Evolutionary conservation across 2,113 vertebrate genomes (phyloP).

Genomic region (Laticauda colubrina): DNA sequence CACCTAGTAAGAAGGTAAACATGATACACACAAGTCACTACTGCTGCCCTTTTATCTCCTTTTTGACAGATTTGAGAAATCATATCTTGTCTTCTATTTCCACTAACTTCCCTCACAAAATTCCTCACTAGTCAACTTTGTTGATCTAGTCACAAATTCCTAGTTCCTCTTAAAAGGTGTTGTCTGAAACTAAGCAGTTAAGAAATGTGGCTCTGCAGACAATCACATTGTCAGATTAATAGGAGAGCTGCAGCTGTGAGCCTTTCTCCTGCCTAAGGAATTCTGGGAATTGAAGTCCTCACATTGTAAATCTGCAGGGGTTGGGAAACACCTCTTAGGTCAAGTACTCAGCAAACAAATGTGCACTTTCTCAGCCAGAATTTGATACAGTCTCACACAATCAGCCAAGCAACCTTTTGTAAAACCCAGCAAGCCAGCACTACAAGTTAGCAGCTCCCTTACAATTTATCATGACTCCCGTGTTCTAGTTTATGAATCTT

Average conservation of each 20-base stretch:
- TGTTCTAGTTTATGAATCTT: background rate
- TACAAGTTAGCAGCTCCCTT: background rate
- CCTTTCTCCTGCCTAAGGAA: background rate
- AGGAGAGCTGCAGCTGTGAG: background rate
- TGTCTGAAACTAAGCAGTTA: background rate
- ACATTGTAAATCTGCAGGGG: background rate
- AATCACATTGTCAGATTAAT: background rate
- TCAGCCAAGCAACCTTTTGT: background rate
- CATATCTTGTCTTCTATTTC: background rate
- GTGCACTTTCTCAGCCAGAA: background rate
- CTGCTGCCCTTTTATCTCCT: background rate
- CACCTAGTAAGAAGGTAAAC: background rate
- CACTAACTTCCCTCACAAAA: background rate
- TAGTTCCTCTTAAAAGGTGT: background rate
- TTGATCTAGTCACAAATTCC: background rate
- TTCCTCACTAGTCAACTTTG: too few relatives aligned
- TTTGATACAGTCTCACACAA: background rate
- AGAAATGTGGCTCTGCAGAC: background rate
- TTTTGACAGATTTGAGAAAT: background rate
- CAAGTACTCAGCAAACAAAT: background rate
- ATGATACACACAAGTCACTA: background rate
- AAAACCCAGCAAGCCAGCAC: background rate
- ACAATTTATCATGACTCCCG: background rate
- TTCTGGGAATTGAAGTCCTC: background rate
- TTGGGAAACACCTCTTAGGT: background rate